Percentiles rank a stretch among this genome's conserved stretches.
phyloP scores from a whole-genome alignment of 2,113 vertebrate species.

The Urocolius indicus region DNA sequence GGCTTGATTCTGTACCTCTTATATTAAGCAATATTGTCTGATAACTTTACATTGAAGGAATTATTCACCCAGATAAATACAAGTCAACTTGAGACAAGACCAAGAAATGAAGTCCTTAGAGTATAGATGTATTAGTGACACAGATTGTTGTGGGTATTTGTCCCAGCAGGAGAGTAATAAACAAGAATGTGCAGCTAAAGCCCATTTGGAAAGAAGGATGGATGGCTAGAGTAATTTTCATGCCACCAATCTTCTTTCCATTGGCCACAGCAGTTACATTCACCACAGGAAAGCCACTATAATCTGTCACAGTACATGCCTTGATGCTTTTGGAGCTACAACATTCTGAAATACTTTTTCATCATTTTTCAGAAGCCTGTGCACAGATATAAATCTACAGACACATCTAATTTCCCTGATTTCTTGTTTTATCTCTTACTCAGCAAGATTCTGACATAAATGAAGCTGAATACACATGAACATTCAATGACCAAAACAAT shows the following conservation, averaged over 20 bases:
- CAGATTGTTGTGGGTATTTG: neutral
- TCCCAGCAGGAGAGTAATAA: constrained; percentile 16
- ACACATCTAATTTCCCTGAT: neutral
- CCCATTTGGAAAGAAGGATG: neutral
- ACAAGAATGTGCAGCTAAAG: constrained; percentile 8
- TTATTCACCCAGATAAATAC: neutral
- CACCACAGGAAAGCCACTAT: constrained; percentile 20
- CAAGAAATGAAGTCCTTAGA: neutral
- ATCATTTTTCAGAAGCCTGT: neutral
- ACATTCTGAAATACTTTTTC: neutral
- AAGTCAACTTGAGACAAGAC: neutral
- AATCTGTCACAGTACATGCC: neutral
- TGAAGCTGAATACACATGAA: neutral
- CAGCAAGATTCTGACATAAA: neutral
- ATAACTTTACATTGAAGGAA: neutral
- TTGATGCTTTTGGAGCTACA: neutral
- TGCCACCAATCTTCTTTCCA: neutral
- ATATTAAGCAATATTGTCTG: neutral
- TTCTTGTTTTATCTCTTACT: neutral
- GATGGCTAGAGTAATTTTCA: neutral
- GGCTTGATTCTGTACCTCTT: neutral
- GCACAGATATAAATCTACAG: neutral
- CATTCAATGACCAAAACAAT: neutral
- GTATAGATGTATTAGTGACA: neutral
- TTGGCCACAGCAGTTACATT: neutral